Conservation (phyloP, 2,797 vertebrate genomes). For the Characodon lateralis region DNA sequence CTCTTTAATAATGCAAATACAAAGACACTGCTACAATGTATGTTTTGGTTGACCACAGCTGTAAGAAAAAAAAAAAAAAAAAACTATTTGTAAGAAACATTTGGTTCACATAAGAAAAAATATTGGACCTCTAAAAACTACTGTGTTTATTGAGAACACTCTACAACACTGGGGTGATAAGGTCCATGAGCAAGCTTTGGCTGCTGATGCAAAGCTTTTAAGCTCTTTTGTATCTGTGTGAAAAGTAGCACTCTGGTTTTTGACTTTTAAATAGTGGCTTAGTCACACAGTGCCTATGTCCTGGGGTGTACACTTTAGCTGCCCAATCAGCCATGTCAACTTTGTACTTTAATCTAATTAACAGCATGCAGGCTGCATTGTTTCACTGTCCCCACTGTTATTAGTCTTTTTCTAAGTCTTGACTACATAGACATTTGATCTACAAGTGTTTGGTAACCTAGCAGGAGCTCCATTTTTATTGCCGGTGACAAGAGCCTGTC, state of each 20-base stretch:
- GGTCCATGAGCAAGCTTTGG: slow-evolving; percentile 5
- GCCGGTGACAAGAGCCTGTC: slow-evolving; percentile 36
- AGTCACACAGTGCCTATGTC: slow-evolving; percentile 10
- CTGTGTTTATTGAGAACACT: background rate
- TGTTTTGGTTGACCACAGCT: background rate
- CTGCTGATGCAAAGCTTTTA: background rate
- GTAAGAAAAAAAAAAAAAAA: too few relatives aligned
- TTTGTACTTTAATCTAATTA: slow-evolving; percentile 68
- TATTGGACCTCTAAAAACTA: background rate
- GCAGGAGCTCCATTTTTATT: slow-evolving; percentile 28
- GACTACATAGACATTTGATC: slow-evolving; percentile 52
- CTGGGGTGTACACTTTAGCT: slow-evolving; percentile 47
- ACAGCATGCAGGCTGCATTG: slow-evolving; percentile 41
- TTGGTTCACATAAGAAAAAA: slow-evolving; percentile 10
- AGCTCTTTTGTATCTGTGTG: slow-evolving; percentile 20
- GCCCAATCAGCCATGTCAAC: slow-evolving; percentile 63
- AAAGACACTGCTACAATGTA: background rate
- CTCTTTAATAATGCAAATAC: too few relatives aligned
- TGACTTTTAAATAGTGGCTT: slow-evolving; percentile 19
- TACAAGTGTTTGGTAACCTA: slow-evolving; percentile 48
- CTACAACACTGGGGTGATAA: background rate
- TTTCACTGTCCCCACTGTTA: slow-evolving; percentile 46
- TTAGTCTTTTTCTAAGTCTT: slow-evolving; percentile 62
- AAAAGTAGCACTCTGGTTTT: slow-evolving; percentile 18
- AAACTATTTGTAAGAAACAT: slow-evolving; percentile 1